Evolutionary conservation across 2,888 invertebrate genomes (phyloP).

Genomic region (Zaprionus lineosus): DNA sequence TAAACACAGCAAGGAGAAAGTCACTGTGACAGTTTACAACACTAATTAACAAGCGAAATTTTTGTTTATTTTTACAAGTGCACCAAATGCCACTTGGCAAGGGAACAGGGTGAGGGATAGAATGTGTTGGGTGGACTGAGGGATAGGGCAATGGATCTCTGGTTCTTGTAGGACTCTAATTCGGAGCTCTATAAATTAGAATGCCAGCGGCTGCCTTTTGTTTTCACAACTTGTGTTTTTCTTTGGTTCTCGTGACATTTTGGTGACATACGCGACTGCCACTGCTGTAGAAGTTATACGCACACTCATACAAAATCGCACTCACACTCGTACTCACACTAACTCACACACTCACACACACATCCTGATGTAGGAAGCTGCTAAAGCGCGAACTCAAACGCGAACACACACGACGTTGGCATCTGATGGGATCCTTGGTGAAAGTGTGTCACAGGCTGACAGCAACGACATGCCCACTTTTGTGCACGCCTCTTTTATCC

Average conservation of each 20-base stretch:
- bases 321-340: background rate
- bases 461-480: constrained; percentile 70
- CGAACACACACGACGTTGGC: constrained; percentile 61
- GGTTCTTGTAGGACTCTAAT: too few species aligned
- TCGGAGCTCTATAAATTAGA: constrained; percentile 46
- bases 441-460: constrained; percentile 72
- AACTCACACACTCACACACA: constrained; percentile 10
- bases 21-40: constrained; percentile 62
- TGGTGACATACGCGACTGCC: constrained; percentile 70
- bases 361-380: constrained; percentile 50
- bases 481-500: background rate
- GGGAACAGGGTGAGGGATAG: background rate
- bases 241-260: constrained; percentile 45
- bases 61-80: constrained; percentile 71
- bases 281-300: constrained; percentile 42
- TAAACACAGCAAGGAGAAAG: background rate
- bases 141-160: background rate
- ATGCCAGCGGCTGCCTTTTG: constrained; percentile 57
- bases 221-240: constrained; percentile 75
- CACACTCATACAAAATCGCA: constrained; percentile 21
- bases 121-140: background rate
- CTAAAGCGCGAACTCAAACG: constrained; percentile 48
- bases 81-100: constrained; percentile 52
- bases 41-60: constrained; percentile 72
- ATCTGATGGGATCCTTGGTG: constrained; percentile 49